phyloP scores from a whole-genome alignment of 2,888 invertebrate species.

The Myopa tessellatipennis region DNA sequence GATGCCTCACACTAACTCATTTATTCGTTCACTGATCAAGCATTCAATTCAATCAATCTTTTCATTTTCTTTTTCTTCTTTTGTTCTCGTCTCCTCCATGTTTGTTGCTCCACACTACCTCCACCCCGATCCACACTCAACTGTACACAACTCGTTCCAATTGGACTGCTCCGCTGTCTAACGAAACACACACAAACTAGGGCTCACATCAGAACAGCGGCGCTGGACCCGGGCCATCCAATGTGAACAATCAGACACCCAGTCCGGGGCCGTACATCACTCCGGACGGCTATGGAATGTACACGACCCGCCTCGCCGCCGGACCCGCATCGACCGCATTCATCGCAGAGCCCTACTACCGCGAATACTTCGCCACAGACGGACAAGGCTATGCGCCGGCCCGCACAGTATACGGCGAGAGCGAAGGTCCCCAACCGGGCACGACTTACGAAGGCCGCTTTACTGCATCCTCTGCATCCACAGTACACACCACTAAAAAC shows the following conservation, averaged over 20 bases:
- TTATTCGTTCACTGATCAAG: conserved; percentile 36
- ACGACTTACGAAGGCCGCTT: conserved; percentile 67
- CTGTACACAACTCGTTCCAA: conserved; percentile 16
- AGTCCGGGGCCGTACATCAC: conserved; percentile 68
- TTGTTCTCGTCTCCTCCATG: conserved; percentile 33
- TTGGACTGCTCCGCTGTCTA: conserved; percentile 18
- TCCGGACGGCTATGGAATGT: conserved; percentile 68
- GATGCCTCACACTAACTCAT: conserved; percentile 20
- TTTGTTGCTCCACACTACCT: conserved; percentile 35
- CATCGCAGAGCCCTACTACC: conserved; percentile 80
- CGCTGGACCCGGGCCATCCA: conserved; percentile 52
- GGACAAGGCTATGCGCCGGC: conserved; percentile 68
- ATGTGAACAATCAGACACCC: conserved; percentile 66
- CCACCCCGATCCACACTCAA: conserved; percentile 19
- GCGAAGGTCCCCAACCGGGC: conserved; percentile 64
- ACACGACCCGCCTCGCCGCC: conserved; percentile 64
- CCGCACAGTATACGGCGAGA: conserved; percentile 64
- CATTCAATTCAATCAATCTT: conserved; percentile 40
- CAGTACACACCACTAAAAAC: conserved; percentile 44
- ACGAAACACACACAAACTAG: conserved; percentile 45
- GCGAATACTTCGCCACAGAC: conserved; percentile 79
- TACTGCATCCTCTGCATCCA: conserved; percentile 58
- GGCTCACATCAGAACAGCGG: conserved; percentile 62
- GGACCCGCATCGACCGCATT: conserved; percentile 69
- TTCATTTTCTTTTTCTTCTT: conserved; percentile 39